phyloP scores from a whole-genome alignment of 2,888 invertebrate species.

The Bursaphelenchus okinawaensis region DNA sequence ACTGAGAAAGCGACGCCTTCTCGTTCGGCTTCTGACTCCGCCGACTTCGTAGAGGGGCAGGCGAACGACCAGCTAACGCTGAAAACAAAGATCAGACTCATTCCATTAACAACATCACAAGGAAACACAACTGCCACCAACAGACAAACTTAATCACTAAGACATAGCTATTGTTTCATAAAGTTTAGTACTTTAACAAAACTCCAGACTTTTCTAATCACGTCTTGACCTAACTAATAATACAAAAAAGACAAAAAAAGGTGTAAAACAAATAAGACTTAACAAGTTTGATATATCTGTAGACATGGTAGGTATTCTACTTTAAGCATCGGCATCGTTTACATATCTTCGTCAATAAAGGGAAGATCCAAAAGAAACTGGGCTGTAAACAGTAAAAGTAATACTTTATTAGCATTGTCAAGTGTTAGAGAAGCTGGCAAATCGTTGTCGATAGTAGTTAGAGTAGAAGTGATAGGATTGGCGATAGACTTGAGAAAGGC shows the following conservation, averaged over 20 bases:
- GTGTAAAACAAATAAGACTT: too few relatives aligned
- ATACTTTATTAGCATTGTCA: not conserved
- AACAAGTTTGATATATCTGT: too few relatives aligned
- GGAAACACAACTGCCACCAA: not conserved
- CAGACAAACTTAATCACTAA: too few relatives aligned
- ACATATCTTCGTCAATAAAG: not conserved
- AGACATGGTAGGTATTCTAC: too few relatives aligned
- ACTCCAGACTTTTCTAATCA: too few relatives aligned
- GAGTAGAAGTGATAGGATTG: not conserved
- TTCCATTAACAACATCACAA: slow-evolving; percentile 4
- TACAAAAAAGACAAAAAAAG: too few relatives aligned
- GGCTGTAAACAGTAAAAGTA: not conserved
- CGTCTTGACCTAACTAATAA: too few relatives aligned
- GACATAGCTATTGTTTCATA: too few relatives aligned
- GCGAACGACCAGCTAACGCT: slow-evolving; percentile 31
- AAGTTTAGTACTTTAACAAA: too few relatives aligned
- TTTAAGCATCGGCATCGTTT: too few relatives aligned
- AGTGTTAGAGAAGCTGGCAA: not conserved
- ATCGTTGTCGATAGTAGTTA: not conserved
- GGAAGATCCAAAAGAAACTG: not conserved
- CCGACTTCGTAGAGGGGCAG: slow-evolving; percentile 19
- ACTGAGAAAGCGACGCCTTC: not conserved
- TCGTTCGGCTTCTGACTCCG: not conserved
- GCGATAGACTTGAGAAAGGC: not conserved
- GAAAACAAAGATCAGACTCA: slow-evolving; percentile 7